Conservation (phyloP, 2,797 vertebrate genomes). For the Neoniphon sammara region DNA sequence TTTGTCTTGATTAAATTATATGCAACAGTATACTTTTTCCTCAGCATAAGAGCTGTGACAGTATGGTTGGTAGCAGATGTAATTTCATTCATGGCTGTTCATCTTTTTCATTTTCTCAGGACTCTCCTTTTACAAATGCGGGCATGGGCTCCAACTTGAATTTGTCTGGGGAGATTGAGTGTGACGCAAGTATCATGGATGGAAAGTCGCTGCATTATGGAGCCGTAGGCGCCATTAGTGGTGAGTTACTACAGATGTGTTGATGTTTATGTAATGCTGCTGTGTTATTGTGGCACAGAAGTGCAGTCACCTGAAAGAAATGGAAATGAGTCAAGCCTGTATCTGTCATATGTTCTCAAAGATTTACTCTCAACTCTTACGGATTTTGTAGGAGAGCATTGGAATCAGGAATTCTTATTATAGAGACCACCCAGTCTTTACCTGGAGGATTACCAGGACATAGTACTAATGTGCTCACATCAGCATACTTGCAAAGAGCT, state of each 20-base stretch:
- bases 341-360: constrained; percentile 17
- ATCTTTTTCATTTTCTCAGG: constrained; percentile 81
- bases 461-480: constrained; percentile 9
- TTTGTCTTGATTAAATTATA: not conserved
- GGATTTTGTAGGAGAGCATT: constrained; percentile 2
- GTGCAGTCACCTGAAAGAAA: constrained; percentile 22
- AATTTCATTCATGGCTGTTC: constrained; percentile 22
- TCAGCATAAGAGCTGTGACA: constrained; percentile 15
- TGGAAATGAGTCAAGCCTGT: not conserved
- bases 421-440: constrained; percentile 11
- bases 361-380: constrained; percentile 32
- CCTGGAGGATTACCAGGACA: constrained; percentile 13
- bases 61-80: not conserved
- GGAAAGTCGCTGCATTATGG: constrained; percentile 97
- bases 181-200: constrained; percentile 99
- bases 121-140: constrained; percentile 98
- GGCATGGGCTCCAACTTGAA: constrained; percentile 98
- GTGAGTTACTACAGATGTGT: constrained; percentile 80
- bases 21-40: not conserved
- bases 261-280: constrained; percentile 8
- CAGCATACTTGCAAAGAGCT: not conserved
- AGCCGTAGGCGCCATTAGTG: constrained; percentile 95
- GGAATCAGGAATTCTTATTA: constrained; percentile 13
- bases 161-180: constrained; percentile 96
- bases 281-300: constrained; percentile 8